phyloP scores from a whole-genome alignment of 2,113 vertebrate genomes.

The Narcine bancroftii region DNA sequence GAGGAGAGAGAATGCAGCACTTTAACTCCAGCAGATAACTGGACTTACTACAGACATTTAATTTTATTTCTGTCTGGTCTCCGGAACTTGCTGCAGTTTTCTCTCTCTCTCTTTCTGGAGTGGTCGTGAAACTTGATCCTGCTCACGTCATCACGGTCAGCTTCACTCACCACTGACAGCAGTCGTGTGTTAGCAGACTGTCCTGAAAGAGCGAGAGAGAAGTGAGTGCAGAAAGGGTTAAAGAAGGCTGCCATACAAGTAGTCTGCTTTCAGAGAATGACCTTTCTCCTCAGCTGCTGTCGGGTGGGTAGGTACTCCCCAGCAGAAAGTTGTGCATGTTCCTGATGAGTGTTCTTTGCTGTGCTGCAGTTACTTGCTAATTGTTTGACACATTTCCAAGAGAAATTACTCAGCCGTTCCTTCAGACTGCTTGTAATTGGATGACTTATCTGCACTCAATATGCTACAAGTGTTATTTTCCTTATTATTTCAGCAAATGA shows the following conservation, averaged over 20 bases:
- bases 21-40: not conserved
- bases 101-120: constrained; percentile 20
- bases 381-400: constrained; percentile 38
- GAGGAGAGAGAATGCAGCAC: not conserved
- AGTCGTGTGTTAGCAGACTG: constrained; percentile 32
- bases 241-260: constrained; percentile 56
- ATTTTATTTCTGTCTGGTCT: constrained; percentile 30
- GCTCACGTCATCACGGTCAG: not conserved
- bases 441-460: not conserved
- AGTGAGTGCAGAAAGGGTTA: not conserved
- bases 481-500: constrained; percentile 79
- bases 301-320: constrained; percentile 51
- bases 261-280: constrained; percentile 62
- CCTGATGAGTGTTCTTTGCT: constrained; percentile 48
- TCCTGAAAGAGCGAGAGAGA: constrained; percentile 42
- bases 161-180: not conserved
- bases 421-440: not conserved
- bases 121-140: constrained; percentile 43
- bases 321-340: constrained; percentile 53
- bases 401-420: constrained; percentile 42
- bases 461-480: constrained; percentile 38
- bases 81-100: not conserved
- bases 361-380: constrained; percentile 51
- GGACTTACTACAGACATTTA: constrained; percentile 10
- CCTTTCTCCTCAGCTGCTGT: constrained; percentile 73